Base-by-base conservation (phyloP, 2,797 vertebrate genomes). In the Steatocranus sp. region DNA sequence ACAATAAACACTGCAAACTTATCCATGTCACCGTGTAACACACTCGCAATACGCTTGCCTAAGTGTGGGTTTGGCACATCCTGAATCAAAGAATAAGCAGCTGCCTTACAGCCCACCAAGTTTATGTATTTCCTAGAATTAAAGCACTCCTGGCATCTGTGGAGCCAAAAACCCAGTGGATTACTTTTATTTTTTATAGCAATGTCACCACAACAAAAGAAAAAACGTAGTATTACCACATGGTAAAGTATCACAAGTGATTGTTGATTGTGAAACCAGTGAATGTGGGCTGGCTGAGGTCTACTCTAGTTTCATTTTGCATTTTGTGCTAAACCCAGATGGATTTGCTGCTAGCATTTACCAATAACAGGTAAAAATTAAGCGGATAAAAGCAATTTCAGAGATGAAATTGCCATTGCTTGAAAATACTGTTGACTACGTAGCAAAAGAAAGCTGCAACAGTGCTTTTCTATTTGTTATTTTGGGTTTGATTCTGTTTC, bases 381-480 rank as follows among this genome's bases (percentile, higher is more conserved):
- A 17, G 1, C 3, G 0, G 14, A 68, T 68, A 68, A 27, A 68
- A 68, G 63, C 8, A 25, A 25, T 43, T 68, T 68, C 0, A 68
- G 36, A 68, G 8, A 68, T 17, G 20, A 41, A 23, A 25, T 43
- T 43, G 63, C 8, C 20, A 17, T 68, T 68, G 8, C 4, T 43
- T 68, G 14, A 43, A 68, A 68, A 68, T 17, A 43, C 20, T 14
- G 4, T 43, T 70, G 14, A 70, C 14, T 27, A 20, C 25, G 38
- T 70, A 46, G 38, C 38, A 70, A 17, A 27, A 1, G 38, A 46
- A 15, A 46, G 14, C 63, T 70, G 38, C 63, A 18, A 27, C 23
- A 27, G 23, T 43, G 5, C 6, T 68, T 43, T 43, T 68, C 2
- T 61, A n/a, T 34, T 61, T 36, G 18, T 36, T 34, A 61, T 12